Evolutionary conservation across 2,888 invertebrate species (phyloP).

Genomic region (Ferdinandea cuprea): DNA sequence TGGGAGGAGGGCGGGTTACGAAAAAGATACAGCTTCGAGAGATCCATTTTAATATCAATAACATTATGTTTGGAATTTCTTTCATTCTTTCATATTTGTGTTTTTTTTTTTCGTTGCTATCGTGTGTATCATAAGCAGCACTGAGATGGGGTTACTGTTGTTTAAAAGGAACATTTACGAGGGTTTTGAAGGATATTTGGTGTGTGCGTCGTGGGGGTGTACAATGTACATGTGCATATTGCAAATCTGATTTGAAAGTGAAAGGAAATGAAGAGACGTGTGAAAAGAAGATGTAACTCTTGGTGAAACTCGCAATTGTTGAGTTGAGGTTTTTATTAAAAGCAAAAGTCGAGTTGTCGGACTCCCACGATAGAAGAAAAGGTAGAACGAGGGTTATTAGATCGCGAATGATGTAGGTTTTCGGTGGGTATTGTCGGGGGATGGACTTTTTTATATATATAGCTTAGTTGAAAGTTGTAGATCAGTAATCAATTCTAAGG

Average conservation of each 20-base stretch:
- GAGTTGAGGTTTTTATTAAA: too few relatives aligned
- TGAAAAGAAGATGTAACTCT: background rate
- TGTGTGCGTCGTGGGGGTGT: too few relatives aligned
- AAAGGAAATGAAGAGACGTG: background rate
- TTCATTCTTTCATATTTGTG: slow-evolving; percentile 4
- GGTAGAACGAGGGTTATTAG: too few relatives aligned
- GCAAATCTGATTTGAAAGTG: background rate
- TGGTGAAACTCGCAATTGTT: background rate
- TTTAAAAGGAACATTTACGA: background rate
- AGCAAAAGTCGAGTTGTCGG: too few relatives aligned
- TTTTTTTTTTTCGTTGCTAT: too few relatives aligned
- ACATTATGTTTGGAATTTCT: slow-evolving; percentile 48
- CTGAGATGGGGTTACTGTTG: background rate
- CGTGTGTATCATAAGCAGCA: background rate
- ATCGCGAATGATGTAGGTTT: too few relatives aligned
- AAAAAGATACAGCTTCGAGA: slow-evolving; percentile 13
- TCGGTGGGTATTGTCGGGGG: too few relatives aligned
- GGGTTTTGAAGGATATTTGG: background rate
- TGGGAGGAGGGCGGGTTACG: slow-evolving; percentile 1
- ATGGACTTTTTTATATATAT: too few relatives aligned
- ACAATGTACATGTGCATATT: slow-evolving; percentile 8
- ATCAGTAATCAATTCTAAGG: too few relatives aligned
- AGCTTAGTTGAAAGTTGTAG: too few relatives aligned
- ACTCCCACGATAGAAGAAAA: too few relatives aligned
- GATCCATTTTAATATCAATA: slow-evolving; percentile 68